Base-by-base conservation (phyloP, 2,797 vertebrate species). In the Mormyrops boulengeri region DNA sequence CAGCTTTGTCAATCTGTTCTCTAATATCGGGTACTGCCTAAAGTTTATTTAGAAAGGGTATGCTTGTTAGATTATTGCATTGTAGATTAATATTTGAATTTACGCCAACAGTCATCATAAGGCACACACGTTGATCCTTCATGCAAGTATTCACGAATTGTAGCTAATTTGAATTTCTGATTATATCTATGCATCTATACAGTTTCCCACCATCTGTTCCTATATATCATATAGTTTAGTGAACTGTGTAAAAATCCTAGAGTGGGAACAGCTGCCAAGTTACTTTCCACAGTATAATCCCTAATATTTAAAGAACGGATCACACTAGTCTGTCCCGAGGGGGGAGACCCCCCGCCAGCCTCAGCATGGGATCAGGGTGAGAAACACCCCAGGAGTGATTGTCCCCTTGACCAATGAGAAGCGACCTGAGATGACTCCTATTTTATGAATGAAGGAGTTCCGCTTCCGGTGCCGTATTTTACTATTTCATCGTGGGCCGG, bases 381-480 rank as follows among this genome's bases (percentile, higher is more conserved):
- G 30, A 38, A 34, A 73, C 26, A 80, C 6, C 73, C 38, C 73
- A 8, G 34, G 73, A 80, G 73, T 44, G 73, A 80, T 38, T 41
- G 73, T 17, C 73, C n/a, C 17, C 73, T 41, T 44, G 17, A n/a
- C 73, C 82, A 50, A 85, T 85, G 3, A 22, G 17, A 85, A 49
- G 7, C 41, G 12, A 19, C 34, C 30, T n/a, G 17, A 14, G 41
- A n/a, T 14, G 22, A 50, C 47, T 11, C 22, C 26, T 22, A 62
- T 52, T 73, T n/a, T 73, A 49, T 85, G 73, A 52, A 66, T 88
- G 88, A 85, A 47, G 90, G 53, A 90, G 7, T 90, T 90, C 90
- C 90, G 90, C 52, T 88, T 90, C 90, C 90, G 90, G 87, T 66
- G 41, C 57, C 34, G 38, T 66, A 5, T 80, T 19, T 80, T n/a